Base-by-base conservation (phyloP, 2,797 vertebrate species). In the Heteromormyrus szaboi region DNA sequence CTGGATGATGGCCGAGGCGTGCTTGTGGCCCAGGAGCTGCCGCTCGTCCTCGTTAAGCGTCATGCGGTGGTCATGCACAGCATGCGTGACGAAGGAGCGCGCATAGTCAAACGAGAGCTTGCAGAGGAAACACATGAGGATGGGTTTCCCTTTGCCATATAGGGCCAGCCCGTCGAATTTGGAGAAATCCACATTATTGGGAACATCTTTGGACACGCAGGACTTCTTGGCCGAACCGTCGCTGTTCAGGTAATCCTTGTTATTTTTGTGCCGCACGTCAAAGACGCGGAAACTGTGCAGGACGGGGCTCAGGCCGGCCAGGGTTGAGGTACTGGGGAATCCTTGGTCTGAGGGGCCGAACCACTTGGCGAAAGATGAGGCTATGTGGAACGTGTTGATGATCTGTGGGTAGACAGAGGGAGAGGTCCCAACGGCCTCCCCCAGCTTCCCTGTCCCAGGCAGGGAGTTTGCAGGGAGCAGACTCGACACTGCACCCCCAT, bases 191-290 rank as follows among this genome's bases (percentile, higher is more conserved):
- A 96, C 96, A 29, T 96, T 96, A 95, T 97, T 96, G 93, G 96
- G 96, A 89, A 91, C 96, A 97, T 97, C 97, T 97, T 97, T 97
- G 97, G 97, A 97, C 96, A 97, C 96, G 91, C 96, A 96, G 94
- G 97, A 97, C 95, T 96, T 96, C 96, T 96, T 97, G 96, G 97
- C 96, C 94, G 96, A 96, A 93, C 96, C 95, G 54, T 97, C 97
- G 89, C 96, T 96, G 94, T 97, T 96, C 93, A 97, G 95, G 94
- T 97, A 97, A 96, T 96, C 96, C 96, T 96, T 96, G 96, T 96
- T 96, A 95, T 96, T 97, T 95, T 95, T 96, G 94, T 97, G 96
- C 93, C 96, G 96, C 94, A 97, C 95, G 94, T 97, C 97, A 88
- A 97, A 97, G 92, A 97, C 97, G 92, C 96, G 96, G 95, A 97